These are phyloP conservation scores for Rousettus madagascariensis DNA, from an alignment of 2,797 vertebrate species.

Conservation along the genomic window DNA sequence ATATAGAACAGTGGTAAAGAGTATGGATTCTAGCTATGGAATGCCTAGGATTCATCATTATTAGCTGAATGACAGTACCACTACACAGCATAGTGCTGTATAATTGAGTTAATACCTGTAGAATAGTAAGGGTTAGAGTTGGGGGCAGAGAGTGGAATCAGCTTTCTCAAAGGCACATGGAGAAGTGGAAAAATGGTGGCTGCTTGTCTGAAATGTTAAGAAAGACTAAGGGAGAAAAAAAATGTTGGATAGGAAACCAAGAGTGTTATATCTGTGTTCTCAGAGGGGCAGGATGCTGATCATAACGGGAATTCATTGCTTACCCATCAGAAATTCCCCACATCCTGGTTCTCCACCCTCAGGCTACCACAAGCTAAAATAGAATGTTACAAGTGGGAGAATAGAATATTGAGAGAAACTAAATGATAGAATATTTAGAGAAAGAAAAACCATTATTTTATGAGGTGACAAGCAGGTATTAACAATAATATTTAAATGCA, in stretches of 20 bases:
- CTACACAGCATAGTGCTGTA: not conserved
- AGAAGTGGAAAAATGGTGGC: not conserved
- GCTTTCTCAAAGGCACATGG: not conserved
- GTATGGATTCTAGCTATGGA: not conserved
- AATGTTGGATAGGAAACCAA: not conserved
- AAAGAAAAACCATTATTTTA: not conserved
- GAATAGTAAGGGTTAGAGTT: not conserved
- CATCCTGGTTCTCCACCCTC: rapidly evolving
- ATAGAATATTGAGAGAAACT: not conserved
- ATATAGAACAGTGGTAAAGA: not conserved
- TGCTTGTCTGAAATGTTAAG: not conserved
- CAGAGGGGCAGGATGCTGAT: not conserved
- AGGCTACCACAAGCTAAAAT: not conserved
- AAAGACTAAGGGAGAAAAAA: not conserved
- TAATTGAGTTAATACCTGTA: not conserved
- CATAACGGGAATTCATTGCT: not conserved
- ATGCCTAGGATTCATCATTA: not conserved
- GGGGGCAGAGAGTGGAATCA: too few relatives aligned
- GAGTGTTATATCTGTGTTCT: not conserved
- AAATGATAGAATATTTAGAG: not conserved
- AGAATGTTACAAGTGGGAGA: not conserved
- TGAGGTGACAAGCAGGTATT: not conserved
- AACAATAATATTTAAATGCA: not conserved
- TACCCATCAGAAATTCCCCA: not conserved
- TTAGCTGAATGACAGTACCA: not conserved